These are phyloP conservation scores for Darevskia mixta DNA, from an alignment of 2,797 vertebrate species.

Conservation along the genomic window DNA sequence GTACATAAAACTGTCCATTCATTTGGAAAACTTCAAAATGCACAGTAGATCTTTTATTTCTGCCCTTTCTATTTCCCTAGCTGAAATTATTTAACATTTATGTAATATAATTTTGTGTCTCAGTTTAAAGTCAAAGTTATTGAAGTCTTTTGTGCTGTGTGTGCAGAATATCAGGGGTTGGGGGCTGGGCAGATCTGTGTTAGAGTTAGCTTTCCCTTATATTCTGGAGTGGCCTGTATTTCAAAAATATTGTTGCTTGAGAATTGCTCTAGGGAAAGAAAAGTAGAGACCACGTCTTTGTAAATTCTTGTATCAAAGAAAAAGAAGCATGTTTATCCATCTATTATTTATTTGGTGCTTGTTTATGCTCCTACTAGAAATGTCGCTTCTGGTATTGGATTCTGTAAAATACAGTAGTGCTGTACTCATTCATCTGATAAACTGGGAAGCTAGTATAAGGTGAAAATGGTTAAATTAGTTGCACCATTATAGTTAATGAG, in stretches of 20 bases:
- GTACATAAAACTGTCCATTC: neutral
- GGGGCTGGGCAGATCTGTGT: neutral
- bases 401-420: slow-evolving; percentile 14
- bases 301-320: neutral
- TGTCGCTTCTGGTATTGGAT: neutral
- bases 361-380: neutral
- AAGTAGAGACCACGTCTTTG: neutral
- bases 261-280: neutral
- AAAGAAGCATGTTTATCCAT: neutral
- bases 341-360: slow-evolving; percentile 28
- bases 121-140: neutral
- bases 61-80: neutral
- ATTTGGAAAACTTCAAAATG: neutral
- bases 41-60: neutral
- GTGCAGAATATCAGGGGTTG: neutral
- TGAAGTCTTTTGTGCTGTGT: neutral
- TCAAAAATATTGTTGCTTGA: slow-evolving; percentile 8
- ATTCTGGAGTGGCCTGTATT: neutral
- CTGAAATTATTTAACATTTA: neutral
- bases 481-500: slow-evolving; percentile 29
- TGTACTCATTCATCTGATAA: slow-evolving; percentile 8
- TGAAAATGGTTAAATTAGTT: slow-evolving; percentile 29
- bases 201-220: neutral
- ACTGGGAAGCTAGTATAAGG: slow-evolving; percentile 24
- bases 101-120: neutral